Conservation (phyloP, 2,113 vertebrate species). For the Hydrolagus affinis region DNA sequence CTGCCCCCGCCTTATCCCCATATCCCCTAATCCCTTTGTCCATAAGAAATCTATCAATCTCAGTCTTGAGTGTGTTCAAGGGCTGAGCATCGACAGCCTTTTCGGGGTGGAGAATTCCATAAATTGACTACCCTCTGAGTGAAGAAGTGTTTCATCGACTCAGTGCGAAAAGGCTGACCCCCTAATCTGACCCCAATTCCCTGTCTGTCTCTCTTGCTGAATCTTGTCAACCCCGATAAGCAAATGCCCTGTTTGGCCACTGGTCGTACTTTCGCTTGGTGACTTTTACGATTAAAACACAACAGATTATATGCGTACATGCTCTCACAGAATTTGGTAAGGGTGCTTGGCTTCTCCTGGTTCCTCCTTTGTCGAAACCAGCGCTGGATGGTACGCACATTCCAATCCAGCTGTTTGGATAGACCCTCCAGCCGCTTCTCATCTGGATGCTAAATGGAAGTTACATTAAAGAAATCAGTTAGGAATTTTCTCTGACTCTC, state of each 20-base stretch:
- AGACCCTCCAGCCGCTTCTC: constrained; percentile 91
- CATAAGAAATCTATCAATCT: too few relatives aligned
- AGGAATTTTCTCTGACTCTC: background rate
- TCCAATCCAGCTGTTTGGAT: constrained; percentile 97
- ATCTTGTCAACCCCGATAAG: background rate
- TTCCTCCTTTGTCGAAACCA: constrained; percentile 96
- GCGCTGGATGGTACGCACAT: constrained; percentile 88
- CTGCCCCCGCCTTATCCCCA: too few relatives aligned
- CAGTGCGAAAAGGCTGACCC: too few relatives aligned
- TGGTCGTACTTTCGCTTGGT: background rate
- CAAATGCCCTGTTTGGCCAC: too few relatives aligned
- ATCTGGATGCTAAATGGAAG: constrained; percentile 77
- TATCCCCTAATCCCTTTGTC: too few relatives aligned
- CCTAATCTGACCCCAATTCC: too few relatives aligned
- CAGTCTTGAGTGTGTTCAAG: too few relatives aligned
- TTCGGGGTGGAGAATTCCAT: too few relatives aligned
- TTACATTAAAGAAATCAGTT: constrained; percentile 24
- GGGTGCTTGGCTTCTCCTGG: constrained; percentile 93
- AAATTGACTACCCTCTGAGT: too few relatives aligned
- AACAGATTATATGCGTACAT: constrained; percentile 66
- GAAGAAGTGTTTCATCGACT: too few relatives aligned
- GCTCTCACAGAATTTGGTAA: constrained; percentile 91
- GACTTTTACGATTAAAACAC: background rate
- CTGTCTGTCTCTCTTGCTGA: too few relatives aligned
- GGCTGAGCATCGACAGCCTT: too few relatives aligned